Base-by-base conservation (phyloP, 2,797 vertebrate genomes). In the Antrozous pallidus region DNA sequence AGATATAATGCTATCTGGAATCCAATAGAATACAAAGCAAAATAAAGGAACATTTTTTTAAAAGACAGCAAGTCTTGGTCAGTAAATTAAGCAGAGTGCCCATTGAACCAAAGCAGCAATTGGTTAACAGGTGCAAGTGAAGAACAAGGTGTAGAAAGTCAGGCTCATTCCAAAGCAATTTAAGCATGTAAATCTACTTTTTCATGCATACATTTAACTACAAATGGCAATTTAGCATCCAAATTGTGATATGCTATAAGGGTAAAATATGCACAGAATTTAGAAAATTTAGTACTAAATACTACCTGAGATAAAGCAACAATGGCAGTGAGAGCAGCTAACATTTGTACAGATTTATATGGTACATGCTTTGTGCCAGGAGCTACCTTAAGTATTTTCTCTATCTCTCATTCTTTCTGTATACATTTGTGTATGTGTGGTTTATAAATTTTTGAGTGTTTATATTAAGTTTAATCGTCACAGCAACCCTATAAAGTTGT, bases 31-130 rank as follows among this genome's bases (percentile, higher is more conserved):
- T 63, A 18, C 45, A 81, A 81, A 63, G 56, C 5, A 69, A 38
- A 65, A 65, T 65, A 65, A 65, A 65, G 61, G 14, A 17, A 65
- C 6, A 33, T n/a, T 38, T 69, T 69, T 69, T 38, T 31, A 61
- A 95, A 61, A 94, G 58, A 63, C 47, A 87, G 78, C 13, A 92
- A 91, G 90, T 84, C 40, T 93, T 89, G 45, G 56, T 93, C 65
- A 91, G 63, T 63, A 67, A 81, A 93, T 71, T 78, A 80, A 91
- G 14, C 0, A 58, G 79, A 71, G 33, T 89, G n/a, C 20, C 13
- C 14, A 14, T n/a, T 83, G 87, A 95, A 56, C 13, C 73, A 92
- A 88, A 93, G 51, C 42, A 74, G n/a, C 2, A n/a, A 61, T 24
- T 9, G 40, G 61, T 69, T 82, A 93, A 74, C 42, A 75, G 45